Evolutionary conservation across 1,140 invertebrate genomes (phyloP).

Genomic region (Heliconius hewitsoni): DNA sequence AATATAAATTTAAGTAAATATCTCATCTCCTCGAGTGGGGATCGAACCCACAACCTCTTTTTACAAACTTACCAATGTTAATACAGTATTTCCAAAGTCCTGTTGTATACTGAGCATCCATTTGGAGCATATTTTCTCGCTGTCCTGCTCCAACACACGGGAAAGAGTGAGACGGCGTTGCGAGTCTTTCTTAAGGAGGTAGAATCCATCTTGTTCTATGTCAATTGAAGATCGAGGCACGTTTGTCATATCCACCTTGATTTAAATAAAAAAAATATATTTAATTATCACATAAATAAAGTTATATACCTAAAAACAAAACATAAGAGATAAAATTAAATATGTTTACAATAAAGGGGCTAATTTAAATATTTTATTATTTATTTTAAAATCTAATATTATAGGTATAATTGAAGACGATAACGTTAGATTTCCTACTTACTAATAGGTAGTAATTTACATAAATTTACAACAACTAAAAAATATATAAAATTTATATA

Average conservation of each 20-base stretch:
- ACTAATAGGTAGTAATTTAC: too few species aligned
- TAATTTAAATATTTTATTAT: not conserved
- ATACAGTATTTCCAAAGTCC: conserved; percentile 85
- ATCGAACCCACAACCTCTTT: too few species aligned
- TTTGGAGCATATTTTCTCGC: conserved; percentile 91
- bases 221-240: conserved; percentile 71
- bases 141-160: conserved; percentile 93
- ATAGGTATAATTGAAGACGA: too few species aligned
- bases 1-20: too few species aligned
- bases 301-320: not conserved
- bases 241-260: conserved; percentile 73
- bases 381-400: too few species aligned
- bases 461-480: too few species aligned
- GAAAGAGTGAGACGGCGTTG: conserved; percentile 95
- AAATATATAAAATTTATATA: too few species aligned
- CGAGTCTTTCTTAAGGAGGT: conserved; percentile 97
- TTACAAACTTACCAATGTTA: conserved; percentile 80
- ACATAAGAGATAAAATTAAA: not conserved
- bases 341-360: not conserved
- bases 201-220: conserved; percentile 95
- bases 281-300: not conserved
- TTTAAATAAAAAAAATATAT: conserved; percentile 11
- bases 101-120: conserved; percentile 90
- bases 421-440: too few species aligned
- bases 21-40: too few species aligned